phyloP scores from a whole-genome alignment of 2,797 vertebrate genomes.

The Ataeniobius toweri region DNA sequence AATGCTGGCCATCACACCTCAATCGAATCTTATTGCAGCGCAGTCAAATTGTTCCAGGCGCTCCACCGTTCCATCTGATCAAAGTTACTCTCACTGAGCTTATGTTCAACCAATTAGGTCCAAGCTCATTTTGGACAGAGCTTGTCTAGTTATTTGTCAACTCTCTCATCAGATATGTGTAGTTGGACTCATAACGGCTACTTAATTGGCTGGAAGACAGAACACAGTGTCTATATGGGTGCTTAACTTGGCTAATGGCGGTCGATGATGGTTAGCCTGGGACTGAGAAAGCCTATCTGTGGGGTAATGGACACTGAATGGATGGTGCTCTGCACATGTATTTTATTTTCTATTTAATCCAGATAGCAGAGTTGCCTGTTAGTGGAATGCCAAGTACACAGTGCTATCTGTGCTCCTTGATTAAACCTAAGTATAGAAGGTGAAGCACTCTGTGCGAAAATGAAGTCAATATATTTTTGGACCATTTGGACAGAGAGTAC shows the following conservation, averaged over 20 bases:
- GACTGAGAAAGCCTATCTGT: conserved; percentile 63
- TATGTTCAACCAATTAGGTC: conserved; percentile 67
- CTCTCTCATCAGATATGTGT: conserved; percentile 66
- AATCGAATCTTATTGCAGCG: conserved; percentile 40
- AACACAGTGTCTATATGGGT: conserved; percentile 62
- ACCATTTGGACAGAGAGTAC: conserved; percentile 11
- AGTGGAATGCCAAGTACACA: conserved; percentile 34
- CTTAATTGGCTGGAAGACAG: conserved; percentile 73
- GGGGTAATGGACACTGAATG: conserved; percentile 70
- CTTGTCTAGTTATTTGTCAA: conserved; percentile 71
- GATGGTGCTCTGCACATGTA: conserved; percentile 63
- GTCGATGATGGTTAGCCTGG: conserved; percentile 70
- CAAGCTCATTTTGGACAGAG: conserved; percentile 65
- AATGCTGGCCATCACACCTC: conserved; percentile 40
- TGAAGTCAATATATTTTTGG: conserved; percentile 24
- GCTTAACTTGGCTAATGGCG: conserved; percentile 66
- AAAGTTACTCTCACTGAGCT: conserved; percentile 53
- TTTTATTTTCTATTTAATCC: conserved; percentile 58
- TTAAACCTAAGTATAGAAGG: conserved; percentile 38
- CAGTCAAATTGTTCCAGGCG: conserved; percentile 49
- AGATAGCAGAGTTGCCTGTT: conserved; percentile 53
- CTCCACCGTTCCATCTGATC: conserved; percentile 54
- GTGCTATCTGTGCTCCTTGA: conserved; percentile 32
- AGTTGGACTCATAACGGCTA: conserved; percentile 67
- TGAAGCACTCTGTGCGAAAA: conserved; percentile 11